These are phyloP conservation scores for Actinia equina DNA, from an alignment of 64 coral and sea anemone species.

Conservation along the genomic window DNA sequence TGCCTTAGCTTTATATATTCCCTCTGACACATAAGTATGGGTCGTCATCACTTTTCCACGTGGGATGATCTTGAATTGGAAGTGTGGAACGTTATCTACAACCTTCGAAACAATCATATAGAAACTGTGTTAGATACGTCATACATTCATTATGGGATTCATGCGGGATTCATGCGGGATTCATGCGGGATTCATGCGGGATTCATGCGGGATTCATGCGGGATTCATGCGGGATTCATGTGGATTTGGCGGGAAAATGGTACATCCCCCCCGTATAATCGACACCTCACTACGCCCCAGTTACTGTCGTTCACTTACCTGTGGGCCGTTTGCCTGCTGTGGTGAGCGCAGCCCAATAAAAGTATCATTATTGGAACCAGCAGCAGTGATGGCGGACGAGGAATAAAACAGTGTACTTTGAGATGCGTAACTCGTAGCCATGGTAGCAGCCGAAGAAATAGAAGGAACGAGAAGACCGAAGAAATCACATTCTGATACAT, in stretches of 20 bases:
- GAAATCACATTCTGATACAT: slow-evolving; percentile 19
- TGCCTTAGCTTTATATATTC: neutral
- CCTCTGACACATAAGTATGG: neutral
- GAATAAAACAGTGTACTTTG: slow-evolving; percentile 12
- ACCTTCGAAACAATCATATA: neutral
- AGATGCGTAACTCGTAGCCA: slow-evolving; percentile 16
- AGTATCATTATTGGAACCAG: neutral
- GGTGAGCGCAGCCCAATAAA: neutral
- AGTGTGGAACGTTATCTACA: neutral
- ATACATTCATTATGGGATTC: no score
- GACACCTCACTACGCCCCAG: no score
- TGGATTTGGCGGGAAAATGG: no score
- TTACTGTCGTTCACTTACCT: neutral
- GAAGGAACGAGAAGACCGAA: slow-evolving; percentile 19
- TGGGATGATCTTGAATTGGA: neutral
- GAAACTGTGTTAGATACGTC: neutral
- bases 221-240: no score
- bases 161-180: no score
- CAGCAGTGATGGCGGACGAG: neutral
- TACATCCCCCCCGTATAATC: no score
- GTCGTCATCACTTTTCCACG: neutral
- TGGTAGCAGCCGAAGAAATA: slow-evolving; percentile 4
- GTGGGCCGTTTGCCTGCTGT: neutral
- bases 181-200: no score
- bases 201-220: no score